Evolutionary conservation across 1,140 invertebrate species (phyloP).

Genomic region (Cherax destructor): DNA sequence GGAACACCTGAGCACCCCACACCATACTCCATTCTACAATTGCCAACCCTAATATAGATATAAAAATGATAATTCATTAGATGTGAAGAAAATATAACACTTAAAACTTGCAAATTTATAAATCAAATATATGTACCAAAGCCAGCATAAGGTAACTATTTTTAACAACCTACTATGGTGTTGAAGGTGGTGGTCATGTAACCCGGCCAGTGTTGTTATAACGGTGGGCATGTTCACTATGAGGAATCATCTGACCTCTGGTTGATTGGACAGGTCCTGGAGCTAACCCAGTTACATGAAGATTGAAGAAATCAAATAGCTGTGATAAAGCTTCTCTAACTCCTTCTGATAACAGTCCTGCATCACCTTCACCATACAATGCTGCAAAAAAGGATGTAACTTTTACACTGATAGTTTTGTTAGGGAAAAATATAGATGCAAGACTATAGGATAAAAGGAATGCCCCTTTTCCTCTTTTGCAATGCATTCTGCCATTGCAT

Average conservation of each 20-base stretch:
- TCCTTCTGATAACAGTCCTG: slow-evolving; percentile 51
- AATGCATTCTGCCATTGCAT: too few species aligned
- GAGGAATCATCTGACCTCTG: slow-evolving; percentile 26
- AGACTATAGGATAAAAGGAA: too few species aligned
- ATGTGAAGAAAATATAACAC: not conserved
- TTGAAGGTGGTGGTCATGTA: slow-evolving; percentile 52
- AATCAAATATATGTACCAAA: not conserved
- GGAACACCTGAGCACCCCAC: slow-evolving; percentile 53
- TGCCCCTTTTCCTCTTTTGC: too few species aligned
- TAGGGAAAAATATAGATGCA: too few species aligned
- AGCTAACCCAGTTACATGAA: slow-evolving; percentile 49
- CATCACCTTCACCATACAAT: slow-evolving; percentile 53
- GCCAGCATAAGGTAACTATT: not conserved
- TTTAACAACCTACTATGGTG: slow-evolving; percentile 36
- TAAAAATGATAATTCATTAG: not conserved
- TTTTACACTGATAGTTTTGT: too few species aligned
- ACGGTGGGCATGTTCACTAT: slow-evolving; percentile 46
- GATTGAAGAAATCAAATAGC: slow-evolving; percentile 45
- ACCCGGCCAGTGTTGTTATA: slow-evolving; percentile 62
- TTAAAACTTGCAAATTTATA: not conserved
- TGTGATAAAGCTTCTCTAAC: slow-evolving; percentile 56
- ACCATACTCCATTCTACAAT: not conserved
- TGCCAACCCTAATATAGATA: slow-evolving; percentile 1
- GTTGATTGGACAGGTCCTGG: slow-evolving; percentile 21
- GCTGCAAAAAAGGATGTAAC: slow-evolving; percentile 19